Percentiles rank a stretch among this genome's conserved stretches.
These are phyloP conservation scores for Hippocampus comes DNA, from an alignment of 2,113 vertebrate species.

Conservation along the genomic window DNA sequence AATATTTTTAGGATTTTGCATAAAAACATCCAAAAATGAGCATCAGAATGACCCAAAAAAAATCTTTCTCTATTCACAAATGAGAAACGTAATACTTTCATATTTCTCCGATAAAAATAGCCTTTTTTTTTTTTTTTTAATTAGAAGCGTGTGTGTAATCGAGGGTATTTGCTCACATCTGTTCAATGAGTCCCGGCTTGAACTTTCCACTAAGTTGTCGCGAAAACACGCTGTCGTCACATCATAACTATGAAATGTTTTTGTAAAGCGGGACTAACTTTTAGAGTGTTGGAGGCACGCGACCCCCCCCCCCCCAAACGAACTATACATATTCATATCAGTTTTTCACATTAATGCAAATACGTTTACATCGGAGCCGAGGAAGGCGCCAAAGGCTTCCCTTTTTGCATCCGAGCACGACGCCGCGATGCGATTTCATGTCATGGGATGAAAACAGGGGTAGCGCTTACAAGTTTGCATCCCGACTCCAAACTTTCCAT, in stretches of 20 bases:
- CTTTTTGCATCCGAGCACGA: background rate
- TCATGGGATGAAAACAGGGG: slow-evolving; percentile 1
- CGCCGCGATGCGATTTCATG: background rate
- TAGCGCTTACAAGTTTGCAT: slow-evolving; percentile 31
- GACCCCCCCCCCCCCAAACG: background rate
- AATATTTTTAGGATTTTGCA: too few relatives aligned
- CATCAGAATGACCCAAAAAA: too few relatives aligned
- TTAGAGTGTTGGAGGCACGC: background rate
- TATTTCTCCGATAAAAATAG: too few relatives aligned
- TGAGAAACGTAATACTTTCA: too few relatives aligned
- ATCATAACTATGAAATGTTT: background rate
- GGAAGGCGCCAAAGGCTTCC: background rate
- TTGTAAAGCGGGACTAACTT: background rate
- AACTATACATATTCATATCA: background rate
- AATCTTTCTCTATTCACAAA: too few relatives aligned
- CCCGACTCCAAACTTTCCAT: slow-evolving; percentile 27
- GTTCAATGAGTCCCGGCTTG: background rate
- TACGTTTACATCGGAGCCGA: background rate
- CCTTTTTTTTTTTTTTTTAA: background rate
- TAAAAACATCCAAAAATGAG: too few relatives aligned
- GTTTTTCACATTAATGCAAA: background rate
- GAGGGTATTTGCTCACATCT: background rate
- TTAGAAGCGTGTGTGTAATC: background rate
- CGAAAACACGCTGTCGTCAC: background rate
- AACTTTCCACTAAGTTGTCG: background rate